Conservation (phyloP, 2,888 invertebrate species). For the Coleophora flavipennella region DNA sequence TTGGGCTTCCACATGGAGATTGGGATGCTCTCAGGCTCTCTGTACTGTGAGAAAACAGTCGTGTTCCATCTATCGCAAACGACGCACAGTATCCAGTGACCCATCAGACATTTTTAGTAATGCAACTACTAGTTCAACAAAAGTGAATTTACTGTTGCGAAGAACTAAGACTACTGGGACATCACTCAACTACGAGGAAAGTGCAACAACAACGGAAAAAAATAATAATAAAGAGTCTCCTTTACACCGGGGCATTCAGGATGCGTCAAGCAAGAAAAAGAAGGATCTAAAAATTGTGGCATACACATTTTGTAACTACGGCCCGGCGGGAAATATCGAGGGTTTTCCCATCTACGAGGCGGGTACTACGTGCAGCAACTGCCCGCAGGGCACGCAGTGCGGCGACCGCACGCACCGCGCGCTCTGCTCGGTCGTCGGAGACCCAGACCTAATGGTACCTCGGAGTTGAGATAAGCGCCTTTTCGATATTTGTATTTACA, state of each 20-base stretch:
- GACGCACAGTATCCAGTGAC: conserved; percentile 18
- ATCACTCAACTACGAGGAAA: background rate
- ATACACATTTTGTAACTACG: conserved; percentile 62
- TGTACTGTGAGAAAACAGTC: conserved; percentile 50
- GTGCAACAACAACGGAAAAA: conserved; percentile 1
- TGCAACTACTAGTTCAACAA: background rate
- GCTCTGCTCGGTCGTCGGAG: conserved; percentile 43
- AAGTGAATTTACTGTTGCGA: conserved; percentile 35
- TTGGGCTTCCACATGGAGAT: conserved; percentile 62
- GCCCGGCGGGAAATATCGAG: conserved; percentile 60
- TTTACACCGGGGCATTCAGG: conserved; percentile 38
- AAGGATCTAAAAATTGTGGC: conserved; percentile 47
- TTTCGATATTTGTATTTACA: no score
- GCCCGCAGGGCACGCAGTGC: conserved; percentile 53
- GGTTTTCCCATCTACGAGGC: conserved; percentile 62
- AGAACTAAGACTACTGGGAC: conserved; percentile 28
- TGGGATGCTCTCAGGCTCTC: conserved; percentile 58
- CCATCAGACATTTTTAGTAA: background rate
- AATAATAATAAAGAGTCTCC: conserved; percentile 30
- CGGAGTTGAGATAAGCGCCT: no score
- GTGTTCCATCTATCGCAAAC: conserved; percentile 42
- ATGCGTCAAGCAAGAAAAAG: conserved; percentile 16
- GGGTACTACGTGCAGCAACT: conserved; percentile 46
- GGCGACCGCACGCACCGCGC: conserved; percentile 52
- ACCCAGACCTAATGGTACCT: conserved; percentile 31